Percentiles rank a stretch among this genome's conserved stretches.
These are phyloP conservation scores for Podarcis muralis DNA, from an alignment of 2,113 vertebrate genomes.

Conservation along the genomic window DNA sequence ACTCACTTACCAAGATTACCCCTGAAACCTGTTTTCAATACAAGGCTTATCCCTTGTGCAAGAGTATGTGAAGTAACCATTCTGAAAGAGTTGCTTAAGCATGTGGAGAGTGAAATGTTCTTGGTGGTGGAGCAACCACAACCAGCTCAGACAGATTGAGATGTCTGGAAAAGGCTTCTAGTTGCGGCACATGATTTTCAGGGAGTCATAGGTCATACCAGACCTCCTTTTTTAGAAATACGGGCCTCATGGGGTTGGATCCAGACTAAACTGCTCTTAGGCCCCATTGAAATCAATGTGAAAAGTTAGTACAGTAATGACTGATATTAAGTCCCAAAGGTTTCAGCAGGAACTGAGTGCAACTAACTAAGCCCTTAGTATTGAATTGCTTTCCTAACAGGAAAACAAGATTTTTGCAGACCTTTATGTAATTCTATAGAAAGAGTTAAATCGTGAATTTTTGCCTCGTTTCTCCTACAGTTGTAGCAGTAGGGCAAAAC, in stretches of 20 bases:
- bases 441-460: slow-evolving; percentile 32
- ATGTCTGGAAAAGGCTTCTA: background rate
- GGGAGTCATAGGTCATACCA: background rate
- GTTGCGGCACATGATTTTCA: background rate
- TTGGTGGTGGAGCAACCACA: background rate
- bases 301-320: background rate
- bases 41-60: background rate
- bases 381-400: background rate
- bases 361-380: background rate
- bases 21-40: background rate
- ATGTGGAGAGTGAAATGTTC: background rate
- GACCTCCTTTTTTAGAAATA: background rate
- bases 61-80: background rate
- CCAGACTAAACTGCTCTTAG: background rate
- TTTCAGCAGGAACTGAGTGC: background rate
- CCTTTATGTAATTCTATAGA: slow-evolving; percentile 21
- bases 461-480: background rate
- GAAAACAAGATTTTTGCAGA: background rate
- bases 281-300: background rate
- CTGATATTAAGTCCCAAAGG: background rate
- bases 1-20: background rate
- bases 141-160: background rate
- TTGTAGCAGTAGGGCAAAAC: slow-evolving; percentile 29
- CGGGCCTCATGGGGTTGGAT: background rate
- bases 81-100: background rate